A percentile compares a stretch with the other conserved stretches of the same genome.
Evolutionary conservation across 2,888 invertebrate species (phyloP).

Genomic region (Prosopocoilus inquinatus): DNA sequence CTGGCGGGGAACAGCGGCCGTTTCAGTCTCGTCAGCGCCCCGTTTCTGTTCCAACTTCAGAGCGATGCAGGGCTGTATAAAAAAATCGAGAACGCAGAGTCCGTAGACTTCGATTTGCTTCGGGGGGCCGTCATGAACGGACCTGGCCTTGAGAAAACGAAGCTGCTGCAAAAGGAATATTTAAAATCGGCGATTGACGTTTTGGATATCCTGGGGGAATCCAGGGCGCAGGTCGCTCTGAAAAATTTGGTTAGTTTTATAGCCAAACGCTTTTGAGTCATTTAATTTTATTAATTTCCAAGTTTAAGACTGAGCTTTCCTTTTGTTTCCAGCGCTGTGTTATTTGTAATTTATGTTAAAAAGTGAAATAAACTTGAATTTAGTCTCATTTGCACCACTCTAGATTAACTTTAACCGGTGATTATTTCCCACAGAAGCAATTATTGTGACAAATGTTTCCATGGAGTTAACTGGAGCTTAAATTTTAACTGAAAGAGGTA

Average conservation of each 20-base stretch:
- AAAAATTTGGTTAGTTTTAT: background rate
- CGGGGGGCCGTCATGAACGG: background rate
- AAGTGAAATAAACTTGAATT: too few species aligned
- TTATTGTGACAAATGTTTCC: too few species aligned
- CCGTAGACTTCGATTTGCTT: background rate
- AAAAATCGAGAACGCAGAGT: background rate
- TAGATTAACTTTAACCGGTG: too few species aligned
- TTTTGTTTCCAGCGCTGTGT: too few species aligned
- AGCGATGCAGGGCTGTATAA: background rate
- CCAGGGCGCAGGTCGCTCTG: background rate
- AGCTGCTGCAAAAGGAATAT: background rate
- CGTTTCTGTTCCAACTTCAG: background rate
- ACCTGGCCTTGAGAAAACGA: background rate
- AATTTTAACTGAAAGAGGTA: too few species aligned
- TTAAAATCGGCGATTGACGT: background rate
- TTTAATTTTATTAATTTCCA: too few species aligned
- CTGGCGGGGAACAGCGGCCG: background rate
- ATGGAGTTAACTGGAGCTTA: too few species aligned
- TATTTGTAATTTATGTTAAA: too few species aligned
- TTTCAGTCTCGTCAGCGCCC: background rate
- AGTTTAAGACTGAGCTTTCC: too few species aligned
- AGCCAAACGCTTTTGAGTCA: background rate
- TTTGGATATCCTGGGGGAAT: background rate
- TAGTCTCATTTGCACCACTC: too few species aligned
- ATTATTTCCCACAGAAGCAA: too few species aligned